These are phyloP conservation scores for Creontiades dilutus DNA, from an alignment of 2,888 invertebrate genomes.

Conservation along the genomic window DNA sequence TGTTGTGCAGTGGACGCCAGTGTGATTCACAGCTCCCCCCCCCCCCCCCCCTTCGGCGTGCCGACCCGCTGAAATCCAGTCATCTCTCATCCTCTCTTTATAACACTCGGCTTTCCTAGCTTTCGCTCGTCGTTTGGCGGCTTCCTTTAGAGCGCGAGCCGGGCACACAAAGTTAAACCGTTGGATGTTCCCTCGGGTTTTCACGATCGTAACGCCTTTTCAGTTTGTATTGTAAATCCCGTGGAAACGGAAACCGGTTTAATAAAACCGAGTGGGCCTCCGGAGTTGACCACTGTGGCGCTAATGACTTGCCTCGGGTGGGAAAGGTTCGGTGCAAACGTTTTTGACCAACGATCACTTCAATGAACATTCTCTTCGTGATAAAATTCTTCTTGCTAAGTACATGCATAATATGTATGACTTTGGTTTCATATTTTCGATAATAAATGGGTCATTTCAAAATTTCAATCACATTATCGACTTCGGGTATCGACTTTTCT, in stretches of 20 bases:
- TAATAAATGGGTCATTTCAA: no score
- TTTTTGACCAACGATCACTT: no score
- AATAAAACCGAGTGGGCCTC: background rate
- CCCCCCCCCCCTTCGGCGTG: no score
- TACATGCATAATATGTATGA: no score
- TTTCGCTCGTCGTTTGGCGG: constrained; percentile 9
- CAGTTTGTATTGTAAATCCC: constrained; percentile 2
- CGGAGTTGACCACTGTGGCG: background rate
- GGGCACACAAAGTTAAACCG: constrained; percentile 16
- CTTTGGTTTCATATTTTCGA: no score
- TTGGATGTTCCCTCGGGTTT: background rate
- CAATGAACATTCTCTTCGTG: no score
- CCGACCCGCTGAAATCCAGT: constrained; percentile 1
- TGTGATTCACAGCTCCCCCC: constrained; percentile 55
- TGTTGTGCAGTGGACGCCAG: constrained; percentile 55
- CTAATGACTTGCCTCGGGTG: background rate
- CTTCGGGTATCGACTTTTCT: no score
- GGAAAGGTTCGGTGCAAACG: no score
- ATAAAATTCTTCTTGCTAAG: no score
- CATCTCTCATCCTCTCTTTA: constrained; percentile 37
- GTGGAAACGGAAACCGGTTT: background rate
- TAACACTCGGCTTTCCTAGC: constrained; percentile 21
- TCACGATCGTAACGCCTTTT: constrained; percentile 22
- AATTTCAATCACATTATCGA: no score
- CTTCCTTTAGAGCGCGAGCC: constrained; percentile 22